These are phyloP conservation scores for Nemotelus nigrinus DNA, from an alignment of 2,888 invertebrate species.

Conservation along the genomic window DNA sequence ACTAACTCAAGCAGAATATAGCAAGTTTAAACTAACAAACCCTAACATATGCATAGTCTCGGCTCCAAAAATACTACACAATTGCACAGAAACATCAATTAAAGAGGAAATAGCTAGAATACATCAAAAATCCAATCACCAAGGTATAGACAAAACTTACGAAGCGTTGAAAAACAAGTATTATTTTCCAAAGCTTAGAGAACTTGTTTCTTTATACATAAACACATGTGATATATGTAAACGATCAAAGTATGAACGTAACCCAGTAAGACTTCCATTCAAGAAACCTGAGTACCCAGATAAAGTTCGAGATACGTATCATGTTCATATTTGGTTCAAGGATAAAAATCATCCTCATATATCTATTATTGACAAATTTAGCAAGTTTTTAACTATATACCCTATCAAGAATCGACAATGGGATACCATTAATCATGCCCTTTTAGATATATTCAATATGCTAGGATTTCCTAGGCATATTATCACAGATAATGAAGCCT, in stretches of 20 bases:
- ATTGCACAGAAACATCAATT: conserved; percentile 9
- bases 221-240: conserved; percentile 19
- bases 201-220: neutral
- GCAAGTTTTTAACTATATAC: conserved; percentile 17
- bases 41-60: neutral
- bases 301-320: conserved; percentile 13
- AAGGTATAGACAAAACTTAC: conserved; percentile 17
- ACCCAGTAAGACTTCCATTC: conserved; percentile 28
- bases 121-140: conserved; percentile 12
- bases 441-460: neutral
- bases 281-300: neutral
- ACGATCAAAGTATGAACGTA: conserved; percentile 25
- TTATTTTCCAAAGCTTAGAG: conserved; percentile 11
- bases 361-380: conserved; percentile 23
- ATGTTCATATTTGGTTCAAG: conserved; percentile 20
- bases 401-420: conserved; percentile 24
- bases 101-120: neutral
- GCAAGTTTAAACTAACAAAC: neutral
- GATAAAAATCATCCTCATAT: conserved; percentile 9
- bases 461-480: conserved; percentile 3
- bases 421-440: conserved; percentile 20
- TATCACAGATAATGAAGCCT: conserved; percentile 15
- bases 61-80: neutral
- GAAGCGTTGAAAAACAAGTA: neutral
- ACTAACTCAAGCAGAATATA: neutral